phyloP scores from a whole-genome alignment of 2,113 vertebrate species.

The Stictonetta naevosa region DNA sequence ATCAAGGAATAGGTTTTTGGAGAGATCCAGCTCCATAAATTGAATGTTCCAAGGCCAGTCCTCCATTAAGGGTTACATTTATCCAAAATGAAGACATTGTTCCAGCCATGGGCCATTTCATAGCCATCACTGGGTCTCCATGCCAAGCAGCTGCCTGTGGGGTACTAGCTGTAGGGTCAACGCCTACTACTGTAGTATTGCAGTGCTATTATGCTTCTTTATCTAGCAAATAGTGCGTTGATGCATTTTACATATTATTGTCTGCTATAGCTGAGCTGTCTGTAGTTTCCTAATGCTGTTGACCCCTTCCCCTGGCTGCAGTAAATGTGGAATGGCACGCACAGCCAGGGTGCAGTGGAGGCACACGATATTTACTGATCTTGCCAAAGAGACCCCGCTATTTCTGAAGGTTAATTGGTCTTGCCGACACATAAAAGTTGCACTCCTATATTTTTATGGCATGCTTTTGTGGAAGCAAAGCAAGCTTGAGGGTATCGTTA shows the following conservation, averaged over 20 bases:
- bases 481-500: background rate
- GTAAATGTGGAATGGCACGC: background rate
- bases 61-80: rapidly evolving
- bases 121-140: background rate
- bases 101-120: background rate
- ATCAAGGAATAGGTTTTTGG: background rate
- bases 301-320: background rate
- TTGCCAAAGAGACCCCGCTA: background rate
- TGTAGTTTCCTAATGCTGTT: background rate
- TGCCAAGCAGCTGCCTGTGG: background rate
- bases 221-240: no score
- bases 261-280: background rate
- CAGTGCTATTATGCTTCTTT: no score
- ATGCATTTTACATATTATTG: background rate
- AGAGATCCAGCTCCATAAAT: background rate
- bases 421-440: background rate
- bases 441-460: background rate
- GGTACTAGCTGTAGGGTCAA: background rate
- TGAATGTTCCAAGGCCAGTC: background rate
- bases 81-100: rapidly evolving
- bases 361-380: background rate
- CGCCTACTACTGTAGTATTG: background rate
- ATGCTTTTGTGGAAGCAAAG: background rate
- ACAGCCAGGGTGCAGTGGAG: background rate
- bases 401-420: background rate